phyloP scores from a whole-genome alignment of 2,113 vertebrate genomes.

The Gopherus flavomarginatus region DNA sequence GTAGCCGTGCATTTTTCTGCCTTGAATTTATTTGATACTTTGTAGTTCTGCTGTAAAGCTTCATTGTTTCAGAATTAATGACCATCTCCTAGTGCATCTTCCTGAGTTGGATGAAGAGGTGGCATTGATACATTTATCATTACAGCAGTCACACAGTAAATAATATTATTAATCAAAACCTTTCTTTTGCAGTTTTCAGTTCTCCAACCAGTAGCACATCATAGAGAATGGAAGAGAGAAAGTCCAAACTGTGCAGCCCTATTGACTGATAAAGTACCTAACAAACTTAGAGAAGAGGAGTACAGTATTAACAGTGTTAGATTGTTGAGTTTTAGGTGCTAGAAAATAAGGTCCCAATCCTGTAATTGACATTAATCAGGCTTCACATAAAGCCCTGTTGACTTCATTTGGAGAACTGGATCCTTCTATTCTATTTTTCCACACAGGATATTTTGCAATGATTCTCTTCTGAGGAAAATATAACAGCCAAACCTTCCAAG shows the following conservation, averaged over 20 bases:
- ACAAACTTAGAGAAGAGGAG: neutral
- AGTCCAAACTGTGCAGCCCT: neutral
- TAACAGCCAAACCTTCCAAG: fast-evolving
- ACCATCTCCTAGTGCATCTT: neutral
- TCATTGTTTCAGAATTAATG: neutral
- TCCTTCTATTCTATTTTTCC: neutral
- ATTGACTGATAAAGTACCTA: neutral
- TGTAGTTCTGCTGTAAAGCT: neutral
- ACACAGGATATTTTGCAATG: neutral
- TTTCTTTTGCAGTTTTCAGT: neutral
- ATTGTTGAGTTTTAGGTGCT: neutral
- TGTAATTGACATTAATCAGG: neutral
- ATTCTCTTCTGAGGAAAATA: neutral
- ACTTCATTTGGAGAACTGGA: neutral
- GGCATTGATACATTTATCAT: neutral
- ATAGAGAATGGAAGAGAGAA: neutral
- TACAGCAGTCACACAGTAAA: neutral
- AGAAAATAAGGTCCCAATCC: neutral
- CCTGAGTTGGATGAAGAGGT: neutral
- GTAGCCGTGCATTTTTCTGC: neutral
- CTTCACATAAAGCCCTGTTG: neutral
- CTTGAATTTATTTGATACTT: neutral
- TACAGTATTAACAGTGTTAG: neutral
- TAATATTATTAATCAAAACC: neutral
- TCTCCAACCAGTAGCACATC: neutral